Percentiles rank a stretch among this genome's conserved stretches.
Evolutionary conservation across 37 sponge, comb jelly and placozoan species (phyloP).

Genomic region (Halisarca cf. caerulea): DNA sequence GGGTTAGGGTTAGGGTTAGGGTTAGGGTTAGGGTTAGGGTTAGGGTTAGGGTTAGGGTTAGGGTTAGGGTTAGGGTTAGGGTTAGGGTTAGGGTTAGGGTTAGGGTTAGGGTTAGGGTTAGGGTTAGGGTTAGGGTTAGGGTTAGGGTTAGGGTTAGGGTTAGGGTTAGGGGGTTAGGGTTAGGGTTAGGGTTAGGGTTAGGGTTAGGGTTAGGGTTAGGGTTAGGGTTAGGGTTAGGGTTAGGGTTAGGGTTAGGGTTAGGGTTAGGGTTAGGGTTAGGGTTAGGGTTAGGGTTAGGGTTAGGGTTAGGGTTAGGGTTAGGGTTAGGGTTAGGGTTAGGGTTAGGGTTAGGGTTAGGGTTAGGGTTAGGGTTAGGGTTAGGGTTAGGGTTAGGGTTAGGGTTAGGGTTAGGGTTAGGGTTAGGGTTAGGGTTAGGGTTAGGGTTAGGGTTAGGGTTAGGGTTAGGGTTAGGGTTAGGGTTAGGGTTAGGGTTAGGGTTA

Average conservation of each 20-base stretch:
- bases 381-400: conserved; percentile 8
- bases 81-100: not conserved
- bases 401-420: conserved; percentile 8
- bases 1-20: not conserved
- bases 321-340: conserved; percentile 49
- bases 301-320: conserved; percentile 8
- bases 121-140: not conserved
- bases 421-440: conserved; percentile 8
- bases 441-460: conserved; percentile 8
- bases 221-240: conserved; percentile 8
- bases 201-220: conserved; percentile 8
- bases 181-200: conserved; percentile 8
- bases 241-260: conserved; percentile 8
- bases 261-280: conserved; percentile 8
- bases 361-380: conserved; percentile 8
- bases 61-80: not conserved
- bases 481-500: conserved; percentile 1
- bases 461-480: conserved; percentile 8
- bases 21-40: not conserved
- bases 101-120: not conserved
- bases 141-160: not conserved
- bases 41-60: not conserved
- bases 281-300: conserved; percentile 8
- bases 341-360: conserved; percentile 62
- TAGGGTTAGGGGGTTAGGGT: too few species aligned